Percentiles rank a stretch among this genome's conserved stretches.
Evolutionary conservation across 1,140 invertebrate genomes (phyloP).

Genomic region (Calosoma granatense): DNA sequence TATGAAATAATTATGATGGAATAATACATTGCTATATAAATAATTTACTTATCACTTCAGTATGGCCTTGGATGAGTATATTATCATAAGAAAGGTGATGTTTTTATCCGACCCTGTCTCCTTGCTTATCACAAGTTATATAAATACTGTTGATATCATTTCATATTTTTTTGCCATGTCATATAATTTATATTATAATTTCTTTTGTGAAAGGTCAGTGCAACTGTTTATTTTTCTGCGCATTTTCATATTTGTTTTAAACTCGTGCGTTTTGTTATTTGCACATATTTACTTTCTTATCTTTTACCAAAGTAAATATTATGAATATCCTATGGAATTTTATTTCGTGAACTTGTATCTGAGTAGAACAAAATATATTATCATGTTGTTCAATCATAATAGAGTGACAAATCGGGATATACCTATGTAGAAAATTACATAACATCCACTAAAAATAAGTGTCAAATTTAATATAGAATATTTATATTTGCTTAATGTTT

Average conservation of each 20-base stretch:
- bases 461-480: no score
- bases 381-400: no score
- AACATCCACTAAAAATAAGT: no score
- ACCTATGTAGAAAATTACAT: no score
- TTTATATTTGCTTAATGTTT: no score
- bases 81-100: neutral
- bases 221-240: neutral
- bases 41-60: neutral
- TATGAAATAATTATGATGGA: no score
- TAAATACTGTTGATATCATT: neutral
- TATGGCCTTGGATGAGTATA: neutral
- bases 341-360: no score
- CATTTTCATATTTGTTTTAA: neutral
- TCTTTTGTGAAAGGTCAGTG: neutral
- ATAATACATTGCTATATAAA: no score
- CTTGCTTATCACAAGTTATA: neutral
- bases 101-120: neutral
- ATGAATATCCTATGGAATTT: no score
- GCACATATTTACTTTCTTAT: neutral
- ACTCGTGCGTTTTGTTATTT: neutral
- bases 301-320: no score
- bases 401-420: no score
- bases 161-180: neutral
- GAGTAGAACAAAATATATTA: no score
- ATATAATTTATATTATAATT: neutral